Evolutionary conservation across 2,113 vertebrate genomes (phyloP), one percentile per base, ranked within the genome.

Genomic region (Cathartes aura): DNA sequence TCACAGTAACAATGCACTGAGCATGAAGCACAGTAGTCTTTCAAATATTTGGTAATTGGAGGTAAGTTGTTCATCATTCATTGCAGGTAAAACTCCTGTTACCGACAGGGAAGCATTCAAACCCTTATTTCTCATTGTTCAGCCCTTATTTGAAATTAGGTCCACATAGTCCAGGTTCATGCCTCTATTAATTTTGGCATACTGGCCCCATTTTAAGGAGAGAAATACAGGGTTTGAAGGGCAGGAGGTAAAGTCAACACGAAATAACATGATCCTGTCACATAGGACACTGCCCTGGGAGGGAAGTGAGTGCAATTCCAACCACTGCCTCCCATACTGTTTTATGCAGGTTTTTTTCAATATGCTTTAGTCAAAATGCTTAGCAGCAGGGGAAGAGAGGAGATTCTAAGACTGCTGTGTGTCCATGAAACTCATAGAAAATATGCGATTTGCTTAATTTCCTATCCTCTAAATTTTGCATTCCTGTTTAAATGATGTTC

Each of bases 61-160:
- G 12, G 11, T 30, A 82, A 60, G 11, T 23, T 5, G 9, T 45
- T 87, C 42, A 43, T 67, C 15, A 36, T 55, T 94, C 38, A 59
- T 40, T 55, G n/a, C 8, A 40, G 20, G 20, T 78, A 45, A 78
- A 82, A 59, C 11, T 82, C 18, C 30, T 36, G 19, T 34, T 68
- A 20, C 21, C 0, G 0, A n/a, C 0, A 2, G 29, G 13, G 24
- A 85, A 78, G n/a, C 21, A 68, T 73, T 78, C 21, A 72, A 85
- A 40, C 18, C 8, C 14, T 45, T 48, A 23, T 8, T 48, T 89
- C 30, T 42, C 30, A 22, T 43, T 30, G 7, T 48, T 80, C 19
- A 36, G 6, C 40, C 13, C 8, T 40, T 42, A 34, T 68, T 76
- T 63, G 19, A 68, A 78, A 68, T 36, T 40, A 85, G 58, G 55